Conservation (phyloP, 2,888 invertebrate species). For the Cheiracanthium punctorium region DNA sequence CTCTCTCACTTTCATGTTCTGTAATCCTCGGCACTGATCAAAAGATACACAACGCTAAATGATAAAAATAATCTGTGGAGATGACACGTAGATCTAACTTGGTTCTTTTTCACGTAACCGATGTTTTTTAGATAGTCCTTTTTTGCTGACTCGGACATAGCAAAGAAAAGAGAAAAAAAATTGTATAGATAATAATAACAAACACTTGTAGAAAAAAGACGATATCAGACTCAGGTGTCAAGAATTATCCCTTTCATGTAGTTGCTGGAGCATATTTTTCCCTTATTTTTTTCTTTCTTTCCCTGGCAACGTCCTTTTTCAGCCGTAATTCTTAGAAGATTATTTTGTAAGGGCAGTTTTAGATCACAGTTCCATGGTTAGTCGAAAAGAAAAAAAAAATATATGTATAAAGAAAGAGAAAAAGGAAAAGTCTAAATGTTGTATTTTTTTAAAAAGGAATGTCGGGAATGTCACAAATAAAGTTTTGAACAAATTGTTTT, state of each 20-base stretch:
- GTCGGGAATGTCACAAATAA: not conserved
- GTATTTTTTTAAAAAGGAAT: too few species aligned
- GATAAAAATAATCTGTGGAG: too few species aligned
- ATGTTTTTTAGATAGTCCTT: not conserved
- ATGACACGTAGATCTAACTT: not conserved
- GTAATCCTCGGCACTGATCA: too few species aligned
- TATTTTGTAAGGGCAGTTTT: too few species aligned
- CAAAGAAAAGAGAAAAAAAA: not conserved
- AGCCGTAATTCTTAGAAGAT: too few species aligned
- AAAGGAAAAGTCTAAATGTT: not conserved
- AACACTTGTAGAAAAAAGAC: not conserved
- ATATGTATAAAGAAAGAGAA: too few species aligned
- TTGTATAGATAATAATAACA: not conserved
- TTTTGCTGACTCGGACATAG: not conserved
- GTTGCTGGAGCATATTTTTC: not conserved
- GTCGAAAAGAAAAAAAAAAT: too few species aligned
- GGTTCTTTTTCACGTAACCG: not conserved
- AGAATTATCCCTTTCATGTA: constrained; percentile 7
- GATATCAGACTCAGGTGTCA: constrained; percentile 10
- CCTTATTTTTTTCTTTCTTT: not conserved
- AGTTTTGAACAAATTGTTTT: constrained; percentile 5
- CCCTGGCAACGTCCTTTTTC: too few species aligned
- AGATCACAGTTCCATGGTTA: too few species aligned
- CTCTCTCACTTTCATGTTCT: too few species aligned
- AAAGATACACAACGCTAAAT: too few species aligned